phyloP scores from a whole-genome alignment of 2,797 vertebrate genomes.

The Valencia hispanica region DNA sequence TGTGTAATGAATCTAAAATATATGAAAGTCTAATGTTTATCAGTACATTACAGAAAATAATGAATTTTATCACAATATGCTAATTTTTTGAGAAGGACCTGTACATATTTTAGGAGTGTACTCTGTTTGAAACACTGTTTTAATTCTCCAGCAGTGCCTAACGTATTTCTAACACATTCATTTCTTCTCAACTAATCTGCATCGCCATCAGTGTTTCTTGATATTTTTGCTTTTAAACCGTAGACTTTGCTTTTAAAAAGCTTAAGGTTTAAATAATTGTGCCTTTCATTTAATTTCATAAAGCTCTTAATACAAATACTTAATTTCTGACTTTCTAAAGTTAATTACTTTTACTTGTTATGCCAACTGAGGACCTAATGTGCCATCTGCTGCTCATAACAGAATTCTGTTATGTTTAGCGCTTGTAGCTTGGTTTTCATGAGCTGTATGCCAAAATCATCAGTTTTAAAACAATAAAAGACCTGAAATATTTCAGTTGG shows the following conservation, averaged over 20 bases:
- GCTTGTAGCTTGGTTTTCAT: slow-evolving; percentile 23
- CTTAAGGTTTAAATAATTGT: slow-evolving; percentile 28
- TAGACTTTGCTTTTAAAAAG: not conserved
- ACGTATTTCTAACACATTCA: slow-evolving; percentile 19
- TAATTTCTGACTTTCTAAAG: slow-evolving; percentile 6
- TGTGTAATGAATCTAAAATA: too few relatives aligned
- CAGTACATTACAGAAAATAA: too few relatives aligned
- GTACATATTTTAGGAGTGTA: slow-evolving; percentile 10
- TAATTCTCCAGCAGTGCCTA: slow-evolving; percentile 27
- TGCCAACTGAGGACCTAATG: slow-evolving; percentile 23
- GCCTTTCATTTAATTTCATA: slow-evolving; percentile 61
- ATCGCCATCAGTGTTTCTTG: not conserved
- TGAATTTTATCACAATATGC: too few relatives aligned
- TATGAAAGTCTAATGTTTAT: too few relatives aligned
- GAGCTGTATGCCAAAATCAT: too few relatives aligned
- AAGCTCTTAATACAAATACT: slow-evolving; percentile 28
- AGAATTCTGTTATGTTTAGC: not conserved
- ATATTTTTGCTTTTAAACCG: slow-evolving; percentile 8
- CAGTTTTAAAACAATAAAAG: too few relatives aligned
- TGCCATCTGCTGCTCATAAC: slow-evolving; percentile 51
- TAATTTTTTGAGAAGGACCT: too few relatives aligned
- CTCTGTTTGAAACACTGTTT: slow-evolving; percentile 23
- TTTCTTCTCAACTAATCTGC: not conserved
- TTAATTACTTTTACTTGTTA: slow-evolving; percentile 40
- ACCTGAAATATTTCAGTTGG: too few relatives aligned